Base-by-base conservation (phyloP, 2,797 vertebrate species). In the Eurystomus glaucurus region DNA sequence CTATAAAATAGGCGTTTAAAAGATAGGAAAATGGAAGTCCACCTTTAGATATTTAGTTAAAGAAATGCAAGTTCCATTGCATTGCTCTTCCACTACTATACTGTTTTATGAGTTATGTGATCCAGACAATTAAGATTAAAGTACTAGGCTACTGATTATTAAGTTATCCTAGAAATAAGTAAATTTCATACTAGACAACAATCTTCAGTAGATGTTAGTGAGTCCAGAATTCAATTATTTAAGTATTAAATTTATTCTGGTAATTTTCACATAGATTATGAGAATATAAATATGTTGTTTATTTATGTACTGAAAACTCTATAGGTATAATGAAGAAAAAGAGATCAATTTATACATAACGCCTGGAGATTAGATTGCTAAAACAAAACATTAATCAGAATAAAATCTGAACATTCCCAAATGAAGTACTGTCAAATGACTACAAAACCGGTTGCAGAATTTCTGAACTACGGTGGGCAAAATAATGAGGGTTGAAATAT, bases 41-140 rank as follows among this genome's bases (percentile, higher is more conserved):
- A 84, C 17, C 33, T 93, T 94, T 90, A 51, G 64, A 64, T 87
- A 91, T 60, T 87, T 46, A 55, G 37, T 52, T 91, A 51, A 87
- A 68, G 57, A 85, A 83, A 78, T 74, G 17, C 14, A 90, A 78
- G 57, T 91, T 75, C 15, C 17, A 33, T 79, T 75, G 17, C 11
- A 41, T 46, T 57, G 6, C 10, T 92, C 45, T 85, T 85, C 25
- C 6, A 48, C 29, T 46, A 14, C 43, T 79, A 6, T 31, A 46
- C 64, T 68, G 22, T 88, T 84, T 88, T 64, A 55, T 57, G n/a
- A 81, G 11, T 29, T 9, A 3, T 11, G 9, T 52, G 45, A 68
- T 64, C 1, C 0, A 0, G 18, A 51, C 22, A n/a, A 14, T 80
- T 19, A 68, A n/a, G 15, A 29, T 82, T 66, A 31, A 93, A 79